Conservation (phyloP, 2,113 vertebrate species). For the Hydropotes inermis region DNA sequence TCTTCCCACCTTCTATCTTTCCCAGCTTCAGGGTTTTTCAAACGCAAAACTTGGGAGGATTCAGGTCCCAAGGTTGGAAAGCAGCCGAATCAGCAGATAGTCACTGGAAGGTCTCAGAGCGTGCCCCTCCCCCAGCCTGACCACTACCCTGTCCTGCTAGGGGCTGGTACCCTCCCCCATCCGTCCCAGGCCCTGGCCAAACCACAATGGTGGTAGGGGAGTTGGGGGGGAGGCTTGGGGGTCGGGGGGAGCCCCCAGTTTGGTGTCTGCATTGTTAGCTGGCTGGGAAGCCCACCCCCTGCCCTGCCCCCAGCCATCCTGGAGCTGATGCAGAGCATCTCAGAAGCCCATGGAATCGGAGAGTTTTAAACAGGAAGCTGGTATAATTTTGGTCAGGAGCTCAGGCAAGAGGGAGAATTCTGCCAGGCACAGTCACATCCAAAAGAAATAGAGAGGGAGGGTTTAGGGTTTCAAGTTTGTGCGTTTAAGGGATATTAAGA, state of each 20-base stretch:
- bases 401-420: conserved; percentile 19
- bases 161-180: background rate
- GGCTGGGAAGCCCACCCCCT: background rate
- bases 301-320: background rate
- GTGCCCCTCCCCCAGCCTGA: background rate
- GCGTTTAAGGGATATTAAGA: background rate
- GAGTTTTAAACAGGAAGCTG: conserved; percentile 68
- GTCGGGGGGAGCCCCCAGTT: background rate
- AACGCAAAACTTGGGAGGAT: background rate
- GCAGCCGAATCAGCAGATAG: background rate
- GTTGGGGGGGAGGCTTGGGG: background rate
- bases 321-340: background rate
- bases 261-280: background rate
- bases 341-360: conserved; percentile 10
- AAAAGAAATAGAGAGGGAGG: conserved; percentile 58
- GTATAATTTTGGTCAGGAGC: conserved; percentile 69
- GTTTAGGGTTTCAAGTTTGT: conserved; percentile 59
- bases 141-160: background rate
- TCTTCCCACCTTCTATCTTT: background rate
- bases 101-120: background rate
- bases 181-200: background rate
- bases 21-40: background rate
- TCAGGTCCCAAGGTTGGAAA: background rate
- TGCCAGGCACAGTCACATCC: conserved; percentile 46
- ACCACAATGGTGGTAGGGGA: background rate